Base-by-base conservation (phyloP, 1,140 invertebrate genomes). In the Spodoptera litura region DNA sequence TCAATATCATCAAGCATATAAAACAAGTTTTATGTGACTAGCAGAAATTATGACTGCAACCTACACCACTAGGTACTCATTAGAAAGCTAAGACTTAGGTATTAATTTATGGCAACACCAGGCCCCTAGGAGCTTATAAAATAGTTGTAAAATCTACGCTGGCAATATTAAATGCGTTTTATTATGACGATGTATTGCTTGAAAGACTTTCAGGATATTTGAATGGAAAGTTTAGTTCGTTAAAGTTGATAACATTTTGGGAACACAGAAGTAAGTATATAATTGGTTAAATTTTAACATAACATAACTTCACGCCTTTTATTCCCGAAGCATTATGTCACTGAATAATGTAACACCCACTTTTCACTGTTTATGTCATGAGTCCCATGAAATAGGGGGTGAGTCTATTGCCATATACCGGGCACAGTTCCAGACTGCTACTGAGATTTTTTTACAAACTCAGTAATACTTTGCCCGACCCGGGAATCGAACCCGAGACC, bases 91-190 rank as follows among this genome's bases (percentile, higher is more conserved):
- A 74, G 71, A 20, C 56, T 31, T 61, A 73, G 13, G 49, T 31
- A 27, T 66, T 77, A 70, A 78, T 78, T 78, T 78, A 78, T 70
- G 52, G 49, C 35, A n/a, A 64, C 51, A 53, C n/a, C 75, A 52
- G 12, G 10, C 35, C 64, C 64, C 64, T n/a, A 27, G 44, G 64
- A 68, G 64, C 64, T 68, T 68, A 68, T 68, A 52, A 68, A 68
- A 68, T 68, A 68, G 64, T 68, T 27, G 51, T 68, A 52, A 68
- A 51, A 27, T 52, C 20, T 27, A 52, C 31, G 35, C 64, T 52
- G 44, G 44, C 44, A 68, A 44, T 6, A 31, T 27, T 52, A 68
- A 68, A 53, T 55, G 13, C 68, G 51, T 71, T 71, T 71, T 68
- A 68, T 68, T 68, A 68, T 27, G 61, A 15, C n/a, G 38, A n/a